Base-by-base conservation (phyloP, 1,140 invertebrate species). In the Penaeus vannamei region DNA sequence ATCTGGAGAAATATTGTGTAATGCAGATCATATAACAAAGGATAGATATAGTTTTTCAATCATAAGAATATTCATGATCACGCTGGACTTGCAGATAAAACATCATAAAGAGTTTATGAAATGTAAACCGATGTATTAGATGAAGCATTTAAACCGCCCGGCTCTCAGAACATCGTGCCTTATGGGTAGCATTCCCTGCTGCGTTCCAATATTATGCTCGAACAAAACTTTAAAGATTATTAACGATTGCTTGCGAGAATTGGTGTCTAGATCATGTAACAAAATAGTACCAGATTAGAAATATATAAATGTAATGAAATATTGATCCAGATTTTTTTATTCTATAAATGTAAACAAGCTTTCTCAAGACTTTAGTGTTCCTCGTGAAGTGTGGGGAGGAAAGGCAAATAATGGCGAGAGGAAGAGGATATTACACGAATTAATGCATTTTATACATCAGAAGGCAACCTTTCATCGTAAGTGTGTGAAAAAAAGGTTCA, bases 361-460 rank as follows among this genome's bases (percentile, higher is more conserved):
- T 85, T 85, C 72, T 72, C 29, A 85, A 85, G 83, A 85, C 19
- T 59, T 23, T 19, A 85, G 83, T 85, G 32, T 85, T 46, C n/a
- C 32, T 66, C n/a, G 46, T 53, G 83, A 46, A 64, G 22, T 53
- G 66, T 64, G 29, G 66, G 83, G 64, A 85, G 61, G 83, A 72
- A 66, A 72, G 64, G 64, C 83, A 85, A 85, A 85, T 85, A 85
- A 85, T 85, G 83, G 83, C 83, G 64, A 85, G 83, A 53, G 62
- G 23, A 23, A 85, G 64, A 85, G 20, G 64, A 53, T 29, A 72
- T 72, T 72, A 22, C 61, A 85, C 23, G 66, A 66, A 72, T 85
- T 85, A 46, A 85, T 85, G 46, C 22, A 85, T 85, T 85, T 85
- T 85, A 32, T 85, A 85, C 83, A 46, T 72, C 83, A 53, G 53